Evolutionary conservation across 2,888 invertebrate species (phyloP), one percentile per base, ranked within the genome.

Genomic region (Heteropelma amictum): DNA sequence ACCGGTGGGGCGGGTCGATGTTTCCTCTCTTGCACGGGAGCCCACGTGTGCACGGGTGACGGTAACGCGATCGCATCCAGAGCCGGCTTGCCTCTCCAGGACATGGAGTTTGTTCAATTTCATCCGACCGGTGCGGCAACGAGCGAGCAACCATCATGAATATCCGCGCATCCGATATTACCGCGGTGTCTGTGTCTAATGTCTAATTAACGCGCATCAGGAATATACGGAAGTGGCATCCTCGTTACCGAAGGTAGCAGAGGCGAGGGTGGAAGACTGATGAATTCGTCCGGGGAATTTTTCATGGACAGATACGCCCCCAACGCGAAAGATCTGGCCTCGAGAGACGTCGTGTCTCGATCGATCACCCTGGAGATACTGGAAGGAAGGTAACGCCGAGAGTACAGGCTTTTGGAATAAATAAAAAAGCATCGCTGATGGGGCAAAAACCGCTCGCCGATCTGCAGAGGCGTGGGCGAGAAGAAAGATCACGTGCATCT

Each of bases 281-380:
- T 99, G 54, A 99, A 99, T 90, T 94, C 95, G 1, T 93, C 97
- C 88, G 99, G 99, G 49, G 98, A 99, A 90, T 93, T 98, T 45
- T 98, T 98, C 89, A 98, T 98, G 98, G 98, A 98, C 89, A 93
- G 96, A 49, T 99, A 99, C 90, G 99, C 99, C 3, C 99, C 99
- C 0, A 96, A 95, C 21, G 99, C 98, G 35, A 99, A 99, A 91
- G 99, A 99, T 91, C 91, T 99, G 77, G 99, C 99, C 17, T 97
- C 98, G 6, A 93, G 99, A 56, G 99, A 99, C 90, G 97, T 99
- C 35, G 99, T 99, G 0, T 98, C 98, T 0, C 92, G 99, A 47
- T 94, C 98, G 21, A 98, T 98, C 94, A 98, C 98, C 19, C 93
- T 98, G 74, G 99, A 99, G 91, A 98, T 99, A 79, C 93, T 96